These are phyloP conservation scores for Agriopis leucophaearia DNA, from an alignment of 2,888 invertebrate species.

Conservation along the genomic window DNA sequence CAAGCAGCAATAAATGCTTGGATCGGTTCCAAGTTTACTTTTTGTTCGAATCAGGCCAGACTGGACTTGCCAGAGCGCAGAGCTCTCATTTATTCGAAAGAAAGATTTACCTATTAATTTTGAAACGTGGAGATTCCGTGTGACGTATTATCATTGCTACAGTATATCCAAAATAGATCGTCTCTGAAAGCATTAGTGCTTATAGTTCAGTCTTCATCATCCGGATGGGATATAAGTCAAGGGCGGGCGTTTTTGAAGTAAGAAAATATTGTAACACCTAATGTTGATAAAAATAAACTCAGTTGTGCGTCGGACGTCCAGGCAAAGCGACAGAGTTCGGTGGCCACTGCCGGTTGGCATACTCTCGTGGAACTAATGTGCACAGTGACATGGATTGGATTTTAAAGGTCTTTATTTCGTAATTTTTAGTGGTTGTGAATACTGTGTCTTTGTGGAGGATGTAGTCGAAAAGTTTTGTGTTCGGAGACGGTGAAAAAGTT, in stretches of 20 bases:
- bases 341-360: conserved; percentile 13
- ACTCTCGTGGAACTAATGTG: conserved; percentile 8
- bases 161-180: conserved; percentile 40
- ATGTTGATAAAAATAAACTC: conserved; percentile 80
- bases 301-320: conserved; percentile 62
- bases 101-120: conserved; percentile 19
- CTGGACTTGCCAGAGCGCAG: not conserved
- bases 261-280: conserved; percentile 76
- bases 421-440: conserved; percentile 20
- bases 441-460: not conserved
- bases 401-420: conserved; percentile 34
- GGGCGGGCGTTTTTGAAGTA: conserved; percentile 68
- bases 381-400: conserved; percentile 31
- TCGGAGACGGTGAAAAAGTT: not conserved
- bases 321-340: conserved; percentile 41
- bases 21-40: conserved; percentile 11
- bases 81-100: not conserved
- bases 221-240: conserved; percentile 72
- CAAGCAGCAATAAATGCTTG: conserved; percentile 19
- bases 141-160: conserved; percentile 50
- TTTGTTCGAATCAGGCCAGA: conserved; percentile 10
- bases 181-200: conserved; percentile 33
- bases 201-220: conserved; percentile 50
- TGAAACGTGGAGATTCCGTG: conserved; percentile 18
- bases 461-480: conserved; percentile 3